Conservation (phyloP, 2,113 vertebrate species). For the Baryphthengus martii region DNA sequence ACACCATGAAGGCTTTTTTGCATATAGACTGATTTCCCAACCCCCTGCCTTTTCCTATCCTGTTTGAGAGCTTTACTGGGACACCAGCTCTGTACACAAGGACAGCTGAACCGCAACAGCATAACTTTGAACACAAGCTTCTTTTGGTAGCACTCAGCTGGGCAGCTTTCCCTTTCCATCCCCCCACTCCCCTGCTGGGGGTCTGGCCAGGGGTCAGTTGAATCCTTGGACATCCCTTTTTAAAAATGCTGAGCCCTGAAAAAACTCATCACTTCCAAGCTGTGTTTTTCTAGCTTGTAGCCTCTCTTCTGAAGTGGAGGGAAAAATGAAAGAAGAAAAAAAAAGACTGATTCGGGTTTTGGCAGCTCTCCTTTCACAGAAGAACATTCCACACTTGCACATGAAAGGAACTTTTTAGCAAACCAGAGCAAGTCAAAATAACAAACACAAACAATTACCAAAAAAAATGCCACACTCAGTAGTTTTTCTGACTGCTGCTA, state of each 20-base stretch:
- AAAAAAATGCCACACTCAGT: not conserved
- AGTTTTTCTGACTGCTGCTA: not conserved
- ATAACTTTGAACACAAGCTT: not conserved
- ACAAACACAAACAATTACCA: not conserved
- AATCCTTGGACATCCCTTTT: not conserved
- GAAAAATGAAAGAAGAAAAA: not conserved
- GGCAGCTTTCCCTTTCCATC: not conserved
- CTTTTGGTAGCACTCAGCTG: not conserved
- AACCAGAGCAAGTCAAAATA: not conserved
- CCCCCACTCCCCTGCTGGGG: not conserved
- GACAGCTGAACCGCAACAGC: not conserved
- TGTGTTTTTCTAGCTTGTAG: not conserved
- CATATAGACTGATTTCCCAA: rapidly evolving
- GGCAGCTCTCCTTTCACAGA: not conserved
- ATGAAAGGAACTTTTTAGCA: not conserved
- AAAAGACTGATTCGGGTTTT: not conserved
- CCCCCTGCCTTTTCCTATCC: not conserved
- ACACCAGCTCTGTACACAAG: not conserved
- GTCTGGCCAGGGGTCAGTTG: not conserved
- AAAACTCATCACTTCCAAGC: not conserved
- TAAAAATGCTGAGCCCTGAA: not conserved
- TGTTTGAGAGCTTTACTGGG: not conserved
- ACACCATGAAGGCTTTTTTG: not conserved
- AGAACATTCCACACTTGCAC: not conserved
- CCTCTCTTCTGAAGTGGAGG: not conserved